These are phyloP conservation scores for Nematolebias whitei DNA, from an alignment of 2,113 vertebrate genomes.

Conservation along the genomic window DNA sequence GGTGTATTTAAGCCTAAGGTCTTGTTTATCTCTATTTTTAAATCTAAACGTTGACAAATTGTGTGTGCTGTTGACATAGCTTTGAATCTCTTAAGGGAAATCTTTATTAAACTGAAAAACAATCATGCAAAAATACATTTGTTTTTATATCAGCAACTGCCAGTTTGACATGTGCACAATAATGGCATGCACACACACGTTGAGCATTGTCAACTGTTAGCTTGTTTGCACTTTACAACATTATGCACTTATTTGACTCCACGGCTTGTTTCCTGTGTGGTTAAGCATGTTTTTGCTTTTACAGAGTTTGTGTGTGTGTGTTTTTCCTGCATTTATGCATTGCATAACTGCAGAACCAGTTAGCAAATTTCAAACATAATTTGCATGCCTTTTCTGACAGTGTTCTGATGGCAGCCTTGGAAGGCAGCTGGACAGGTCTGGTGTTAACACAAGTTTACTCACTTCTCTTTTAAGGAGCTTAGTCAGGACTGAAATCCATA, in stretches of 20 bases:
- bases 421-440: slow-evolving; percentile 14
- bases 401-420: slow-evolving; percentile 20
- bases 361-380: slow-evolving; percentile 67
- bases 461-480: slow-evolving; percentile 26
- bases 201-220: background rate
- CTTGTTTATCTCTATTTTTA: too few relatives aligned
- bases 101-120: too few relatives aligned
- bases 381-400: slow-evolving; percentile 71
- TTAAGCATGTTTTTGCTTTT: slow-evolving; percentile 23
- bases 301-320: slow-evolving; percentile 17
- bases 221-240: background rate
- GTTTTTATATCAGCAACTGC: too few relatives aligned
- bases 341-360: slow-evolving; percentile 56
- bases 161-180: background rate
- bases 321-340: slow-evolving; percentile 39
- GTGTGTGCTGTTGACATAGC: too few relatives aligned
- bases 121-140: too few relatives aligned
- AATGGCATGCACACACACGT: background rate
- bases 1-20: too few relatives aligned
- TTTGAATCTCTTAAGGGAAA: too few relatives aligned
- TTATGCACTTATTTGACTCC: slow-evolving; percentile 7
- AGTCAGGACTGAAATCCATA: background rate
- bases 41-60: too few relatives aligned
- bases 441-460: slow-evolving; percentile 12
- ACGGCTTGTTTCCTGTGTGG: slow-evolving; percentile 67